phyloP scores from a whole-genome alignment of 2,113 vertebrate genomes.

The Pedionomus torquatus region DNA sequence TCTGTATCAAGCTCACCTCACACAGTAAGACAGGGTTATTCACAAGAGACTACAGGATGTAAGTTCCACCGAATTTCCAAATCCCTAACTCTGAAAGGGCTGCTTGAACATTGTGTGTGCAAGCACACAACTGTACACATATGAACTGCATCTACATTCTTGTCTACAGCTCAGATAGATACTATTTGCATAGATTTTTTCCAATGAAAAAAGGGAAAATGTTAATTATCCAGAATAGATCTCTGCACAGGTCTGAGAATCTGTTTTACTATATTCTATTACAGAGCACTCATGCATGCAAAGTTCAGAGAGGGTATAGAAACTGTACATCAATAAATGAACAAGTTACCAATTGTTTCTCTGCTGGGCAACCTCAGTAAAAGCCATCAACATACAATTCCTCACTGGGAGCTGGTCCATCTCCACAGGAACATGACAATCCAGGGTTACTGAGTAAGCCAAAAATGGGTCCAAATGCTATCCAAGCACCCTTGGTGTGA shows the following conservation, averaged over 20 bases:
- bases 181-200: neutral
- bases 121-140: neutral
- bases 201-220: neutral
- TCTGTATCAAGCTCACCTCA: neutral
- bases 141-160: neutral
- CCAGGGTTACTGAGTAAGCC: neutral
- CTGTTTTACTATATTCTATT: neutral
- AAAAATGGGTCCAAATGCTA: fast-evolving
- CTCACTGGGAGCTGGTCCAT: neutral
- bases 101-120: neutral
- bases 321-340: neutral
- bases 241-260: neutral
- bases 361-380: neutral
- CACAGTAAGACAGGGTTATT: neutral
- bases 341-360: neutral
- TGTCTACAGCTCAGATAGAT: neutral
- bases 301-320: neutral
- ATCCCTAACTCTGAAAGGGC: neutral
- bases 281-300: neutral
- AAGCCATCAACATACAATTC: neutral
- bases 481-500: fast-evolving
- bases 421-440: fast-evolving
- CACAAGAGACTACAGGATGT: neutral
- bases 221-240: neutral
- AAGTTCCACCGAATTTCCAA: neutral